Evolutionary conservation across 2,113 vertebrate genomes (phyloP).

Genomic region (Salvelinus fontinalis): DNA sequence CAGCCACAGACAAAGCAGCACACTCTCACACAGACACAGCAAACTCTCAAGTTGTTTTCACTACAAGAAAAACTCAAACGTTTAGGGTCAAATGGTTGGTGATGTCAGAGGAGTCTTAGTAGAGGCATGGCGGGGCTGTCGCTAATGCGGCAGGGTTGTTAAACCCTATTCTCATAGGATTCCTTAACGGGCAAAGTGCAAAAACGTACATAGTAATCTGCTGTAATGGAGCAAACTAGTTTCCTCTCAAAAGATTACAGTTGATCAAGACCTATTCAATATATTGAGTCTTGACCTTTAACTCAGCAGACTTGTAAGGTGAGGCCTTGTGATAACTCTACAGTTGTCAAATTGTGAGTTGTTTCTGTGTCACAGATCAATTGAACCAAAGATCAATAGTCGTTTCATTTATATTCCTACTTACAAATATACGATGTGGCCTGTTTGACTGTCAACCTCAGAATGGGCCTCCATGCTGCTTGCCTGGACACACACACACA

Average conservation of each 20-base stretch:
- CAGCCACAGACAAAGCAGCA: conserved; percentile 65
- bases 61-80: conserved; percentile 36
- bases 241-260: neutral
- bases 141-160: conserved; percentile 7
- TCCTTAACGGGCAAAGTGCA: conserved; percentile 16
- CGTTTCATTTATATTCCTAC: too few relatives aligned
- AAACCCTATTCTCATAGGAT: neutral
- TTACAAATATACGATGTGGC: neutral
- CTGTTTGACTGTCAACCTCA: neutral
- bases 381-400: neutral
- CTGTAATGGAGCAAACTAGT: neutral
- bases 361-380: neutral
- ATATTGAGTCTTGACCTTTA: neutral
- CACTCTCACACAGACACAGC: conserved; percentile 36
- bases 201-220: neutral
- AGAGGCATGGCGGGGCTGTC: conserved; percentile 32
- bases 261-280: neutral
- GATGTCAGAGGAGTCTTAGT: conserved; percentile 25
- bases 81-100: conserved; percentile 37
- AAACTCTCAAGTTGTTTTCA: conserved; percentile 47
- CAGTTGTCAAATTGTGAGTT: neutral
- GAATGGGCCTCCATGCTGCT: neutral
- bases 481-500: neutral
- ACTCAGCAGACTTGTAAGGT: neutral
- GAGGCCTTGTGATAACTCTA: neutral